These are phyloP conservation scores for Lamprotornis superbus DNA, from an alignment of 2,113 vertebrate species.

Conservation along the genomic window DNA sequence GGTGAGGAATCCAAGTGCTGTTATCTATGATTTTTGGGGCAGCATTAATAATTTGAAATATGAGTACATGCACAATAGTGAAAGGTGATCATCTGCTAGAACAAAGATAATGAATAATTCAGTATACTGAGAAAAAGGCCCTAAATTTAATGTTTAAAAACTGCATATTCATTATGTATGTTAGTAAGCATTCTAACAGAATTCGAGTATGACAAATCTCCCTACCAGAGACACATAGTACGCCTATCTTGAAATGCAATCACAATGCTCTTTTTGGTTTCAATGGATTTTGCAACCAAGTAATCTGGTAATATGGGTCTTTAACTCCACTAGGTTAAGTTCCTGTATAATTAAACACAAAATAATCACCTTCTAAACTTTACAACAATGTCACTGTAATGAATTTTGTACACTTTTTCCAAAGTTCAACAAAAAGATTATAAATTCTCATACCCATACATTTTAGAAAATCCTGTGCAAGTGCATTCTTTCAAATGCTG, in stretches of 20 bases:
- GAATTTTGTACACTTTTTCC: not conserved
- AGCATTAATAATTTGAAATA: not conserved
- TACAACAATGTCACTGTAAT: not conserved
- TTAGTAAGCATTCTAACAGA: not conserved
- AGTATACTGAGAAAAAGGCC: not conserved
- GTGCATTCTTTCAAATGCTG: not conserved
- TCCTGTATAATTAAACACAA: not conserved
- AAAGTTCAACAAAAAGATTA: not conserved
- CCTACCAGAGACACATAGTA: not conserved
- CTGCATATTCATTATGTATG: not conserved
- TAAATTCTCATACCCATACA: not conserved
- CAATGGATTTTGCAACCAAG: not conserved
- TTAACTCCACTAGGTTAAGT: not conserved
- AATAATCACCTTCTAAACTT: not conserved
- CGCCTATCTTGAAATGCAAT: not conserved
- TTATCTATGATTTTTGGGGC: not conserved
- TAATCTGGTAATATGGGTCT: not conserved
- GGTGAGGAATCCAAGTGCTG: not conserved
- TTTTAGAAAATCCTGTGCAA: not conserved
- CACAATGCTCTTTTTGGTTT: not conserved
- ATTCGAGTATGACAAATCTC: not conserved
- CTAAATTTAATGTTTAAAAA: not conserved
- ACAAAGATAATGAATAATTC: not conserved
- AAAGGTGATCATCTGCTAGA: not conserved
- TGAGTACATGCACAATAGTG: not conserved